Evolutionary conservation across 2,888 invertebrate genomes (phyloP), one percentile per base, ranked within the genome.

Genomic region (Hypselothyrea guttata): DNA sequence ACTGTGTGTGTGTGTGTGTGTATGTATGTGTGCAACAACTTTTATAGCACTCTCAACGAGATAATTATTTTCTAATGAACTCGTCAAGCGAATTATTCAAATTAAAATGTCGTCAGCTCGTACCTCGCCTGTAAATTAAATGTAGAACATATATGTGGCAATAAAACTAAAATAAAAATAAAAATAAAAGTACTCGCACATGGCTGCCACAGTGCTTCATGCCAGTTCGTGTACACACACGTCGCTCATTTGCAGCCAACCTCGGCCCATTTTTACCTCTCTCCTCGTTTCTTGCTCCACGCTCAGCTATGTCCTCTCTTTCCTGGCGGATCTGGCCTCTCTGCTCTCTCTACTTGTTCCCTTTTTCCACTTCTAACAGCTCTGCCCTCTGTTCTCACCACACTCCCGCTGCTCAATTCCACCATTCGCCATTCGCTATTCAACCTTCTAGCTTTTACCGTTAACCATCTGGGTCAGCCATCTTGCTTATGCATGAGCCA

Each of bases 41-140:
- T 65, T 71, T 30, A 62, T 31, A 30, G 35, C 15, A 56, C 44
- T 40, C 53, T 63, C 56, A 41, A 42, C 41, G 52, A 47, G 49
- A 54, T 70, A 71, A 71, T 67, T 70, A 71, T 70, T 71, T 71
- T 61, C 56, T 57, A 67, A 71, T 66, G 69, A 71, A 71, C 67
- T 69, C 53, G 53, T 53, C 61, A 27, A 61, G 53, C 56, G 45
- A 62, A 52, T 72, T 71, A 72, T 48, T 38, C 73, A 72, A 72
- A 71, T 71, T 71, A 71, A 71, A 71, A 70, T 57, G 57, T 62
- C 44, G 51, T 31, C 42, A 65, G 37, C 47, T 58, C 22, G 15
- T 51, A 70, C 64, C 54, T 70, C 34, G 42, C 47, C 45, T 60
- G 45, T 47, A 60, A 66, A 60, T 60, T 28, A 60, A 55, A 55